Evolutionary conservation across 1,140 invertebrate species (phyloP).

Genomic region (Neodiprion virginianus): DNA sequence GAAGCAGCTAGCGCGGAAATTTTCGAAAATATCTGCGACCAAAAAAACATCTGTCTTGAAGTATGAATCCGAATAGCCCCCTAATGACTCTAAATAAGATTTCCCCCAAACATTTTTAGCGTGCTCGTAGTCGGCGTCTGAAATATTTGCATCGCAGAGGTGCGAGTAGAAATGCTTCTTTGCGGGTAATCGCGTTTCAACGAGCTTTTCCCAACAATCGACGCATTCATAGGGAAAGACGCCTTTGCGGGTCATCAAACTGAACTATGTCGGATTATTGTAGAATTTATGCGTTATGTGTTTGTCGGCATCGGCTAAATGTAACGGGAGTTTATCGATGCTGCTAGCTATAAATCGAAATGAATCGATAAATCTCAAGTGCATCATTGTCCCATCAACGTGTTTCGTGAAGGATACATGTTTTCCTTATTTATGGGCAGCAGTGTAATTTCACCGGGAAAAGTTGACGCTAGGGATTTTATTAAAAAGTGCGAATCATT

Average conservation of each 20-base stretch:
- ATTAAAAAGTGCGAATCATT: no score
- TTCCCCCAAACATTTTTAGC: no score
- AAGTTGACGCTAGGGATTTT: no score
- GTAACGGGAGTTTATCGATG: constrained; percentile 22
- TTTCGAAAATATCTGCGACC: constrained; percentile 58
- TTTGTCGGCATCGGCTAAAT: constrained; percentile 28
- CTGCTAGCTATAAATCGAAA: neutral
- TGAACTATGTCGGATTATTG: constrained; percentile 19
- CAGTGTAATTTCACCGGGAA: no score
- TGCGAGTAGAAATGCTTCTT: constrained; percentile 45
- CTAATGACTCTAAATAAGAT: no score
- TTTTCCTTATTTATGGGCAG: no score
- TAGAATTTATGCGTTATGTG: constrained; percentile 21
- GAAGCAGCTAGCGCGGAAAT: constrained; percentile 40
- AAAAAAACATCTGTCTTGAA: no score
- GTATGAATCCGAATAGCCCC: no score
- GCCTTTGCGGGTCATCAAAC: constrained; percentile 30
- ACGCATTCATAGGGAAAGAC: constrained; percentile 50
- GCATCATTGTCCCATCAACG: neutral
- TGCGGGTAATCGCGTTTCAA: constrained; percentile 41
- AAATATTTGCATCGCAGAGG: no score
- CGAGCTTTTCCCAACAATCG: constrained; percentile 36
- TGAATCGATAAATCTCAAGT: neutral
- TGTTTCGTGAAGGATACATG: neutral
- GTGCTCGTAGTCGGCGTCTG: no score